Evolutionary conservation across 1,140 invertebrate species (phyloP), one percentile per base, ranked within the genome.

Genomic region (Drosophila nannoptera): DNA sequence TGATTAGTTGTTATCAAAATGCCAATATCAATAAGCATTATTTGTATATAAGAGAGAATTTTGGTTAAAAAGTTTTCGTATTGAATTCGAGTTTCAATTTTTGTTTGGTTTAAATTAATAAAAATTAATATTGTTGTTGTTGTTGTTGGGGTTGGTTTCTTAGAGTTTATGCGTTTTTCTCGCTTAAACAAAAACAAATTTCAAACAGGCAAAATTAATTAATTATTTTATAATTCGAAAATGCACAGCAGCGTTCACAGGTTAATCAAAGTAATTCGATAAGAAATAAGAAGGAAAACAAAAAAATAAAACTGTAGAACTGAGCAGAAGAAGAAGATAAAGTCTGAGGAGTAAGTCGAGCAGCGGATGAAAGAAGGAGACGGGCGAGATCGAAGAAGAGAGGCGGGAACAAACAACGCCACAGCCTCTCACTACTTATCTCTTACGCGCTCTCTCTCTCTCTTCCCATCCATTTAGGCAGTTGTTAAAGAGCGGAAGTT

Each of bases 181-280:
- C 14, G 38, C 35, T 84, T 68, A 84, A 84, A 84, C 81, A 84
- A 84, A 86, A 84, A 84, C 81, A 84, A 84, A 84, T 84, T 84
- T 84, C 80, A 87, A 84, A 84, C 81, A 81, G 81, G 81, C 81
- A 81, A 65, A 65, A 74, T 75, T 48, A 67, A 43, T 43, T 43
- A 22, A 22, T 22, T 22, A 22, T 22, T 22, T 22, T 22, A 7
- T 43, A 43, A 68, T 45, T 52, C 3, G 11, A 49, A 78, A 74
- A 74, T 76, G 67, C 73, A 76, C 73, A 74, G 63, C 76, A 74
- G 74, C 65, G 62, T 72, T 69, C 40, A 54, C 36, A 50, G 60
- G 69, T 80, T 80, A 80, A 66, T 78, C 45, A 55, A 70, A 49
- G n/a, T 46, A 52, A 59, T 33, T 58, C 59, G 16, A 22, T 22